phyloP scores from a whole-genome alignment of 2,888 invertebrate genomes.

The Acleris laterana region DNA sequence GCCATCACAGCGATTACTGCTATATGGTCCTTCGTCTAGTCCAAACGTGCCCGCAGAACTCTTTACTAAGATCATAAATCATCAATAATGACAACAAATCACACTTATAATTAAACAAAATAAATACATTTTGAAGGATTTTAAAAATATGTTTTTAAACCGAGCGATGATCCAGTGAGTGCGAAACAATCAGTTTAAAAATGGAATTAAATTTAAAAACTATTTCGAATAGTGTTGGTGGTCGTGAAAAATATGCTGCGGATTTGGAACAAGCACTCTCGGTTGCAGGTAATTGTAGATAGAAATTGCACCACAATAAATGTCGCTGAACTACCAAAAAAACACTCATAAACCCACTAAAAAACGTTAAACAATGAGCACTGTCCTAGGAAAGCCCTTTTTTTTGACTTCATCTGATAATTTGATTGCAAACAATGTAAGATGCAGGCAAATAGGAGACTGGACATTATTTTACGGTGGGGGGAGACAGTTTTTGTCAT shows the following conservation, averaged over 20 bases:
- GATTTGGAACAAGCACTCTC: constrained; percentile 69
- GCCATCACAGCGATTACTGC: constrained; percentile 17
- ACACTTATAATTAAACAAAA: not conserved
- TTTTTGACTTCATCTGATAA: too few species aligned
- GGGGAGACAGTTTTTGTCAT: too few species aligned
- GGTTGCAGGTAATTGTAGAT: constrained; percentile 47
- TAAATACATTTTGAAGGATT: not conserved
- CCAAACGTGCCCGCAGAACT: constrained; percentile 13
- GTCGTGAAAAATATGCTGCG: constrained; percentile 49
- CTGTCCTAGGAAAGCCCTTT: too few species aligned
- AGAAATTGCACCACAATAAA: not conserved
- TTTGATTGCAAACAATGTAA: too few species aligned
- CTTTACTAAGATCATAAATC: too few species aligned
- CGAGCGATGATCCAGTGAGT: not conserved
- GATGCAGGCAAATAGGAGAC: too few species aligned
- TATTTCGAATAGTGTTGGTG: constrained; percentile 51
- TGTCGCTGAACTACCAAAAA: too few species aligned
- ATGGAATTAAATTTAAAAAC: constrained; percentile 55
- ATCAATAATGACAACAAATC: not conserved
- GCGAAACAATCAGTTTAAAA: constrained; percentile 14
- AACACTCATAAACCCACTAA: too few species aligned
- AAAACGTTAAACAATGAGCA: too few species aligned
- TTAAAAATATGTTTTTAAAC: not conserved
- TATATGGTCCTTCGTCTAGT: constrained; percentile 3
- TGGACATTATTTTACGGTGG: too few species aligned